Base-by-base conservation (phyloP, 2,797 vertebrate species). In the Petrocephalus sullivani region DNA sequence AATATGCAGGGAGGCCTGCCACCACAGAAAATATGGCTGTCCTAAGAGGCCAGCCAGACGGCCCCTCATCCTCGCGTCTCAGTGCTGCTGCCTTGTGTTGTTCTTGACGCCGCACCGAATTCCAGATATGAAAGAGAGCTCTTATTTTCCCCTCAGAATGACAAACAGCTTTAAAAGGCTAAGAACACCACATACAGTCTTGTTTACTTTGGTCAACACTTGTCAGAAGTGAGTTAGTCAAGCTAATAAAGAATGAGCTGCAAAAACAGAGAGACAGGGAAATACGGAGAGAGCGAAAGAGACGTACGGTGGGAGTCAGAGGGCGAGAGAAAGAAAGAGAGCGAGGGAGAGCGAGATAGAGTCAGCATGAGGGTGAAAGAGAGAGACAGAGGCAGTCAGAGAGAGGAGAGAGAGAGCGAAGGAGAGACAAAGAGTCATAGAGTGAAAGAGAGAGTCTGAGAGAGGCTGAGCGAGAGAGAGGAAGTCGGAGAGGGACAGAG, bases 361-460 rank as follows among this genome's bases (percentile, higher is more conserved):
- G 41, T 10, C 2, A 49, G 33, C 12, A 2, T 94, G 95, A 91
- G 94, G 28, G 64, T 93, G 93, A 95, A 94, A 92, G 95, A 92
- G 94, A 71, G 12, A 51, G 41, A 19, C 75, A 71, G 90, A 87
- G 81, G 89, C 87, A 89, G 89, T 89, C 53, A 85, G 89, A 91
- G 89, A 89, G 87, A 89, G 87, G 84, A 90, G 88, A 86, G 88
- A 58, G 46, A 46, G 56, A 58, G 46, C 9, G 81, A 46, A 61
- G 19, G 21, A 53, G 61, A 21, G 21, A 41, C 28, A 19, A 8
- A 7, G 88, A 61, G 41, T 2, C 81, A 3, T 57, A 82, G 84
- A 4, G 87, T 92, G 64, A 41, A 71, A 21, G 56, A 5, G 85
- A 49, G 57, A 85, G 75, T 86, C 33, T 28, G 9, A 61, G 9